phyloP scores from a whole-genome alignment of 1,140 invertebrate genomes.

The Drosophila fuyamai region DNA sequence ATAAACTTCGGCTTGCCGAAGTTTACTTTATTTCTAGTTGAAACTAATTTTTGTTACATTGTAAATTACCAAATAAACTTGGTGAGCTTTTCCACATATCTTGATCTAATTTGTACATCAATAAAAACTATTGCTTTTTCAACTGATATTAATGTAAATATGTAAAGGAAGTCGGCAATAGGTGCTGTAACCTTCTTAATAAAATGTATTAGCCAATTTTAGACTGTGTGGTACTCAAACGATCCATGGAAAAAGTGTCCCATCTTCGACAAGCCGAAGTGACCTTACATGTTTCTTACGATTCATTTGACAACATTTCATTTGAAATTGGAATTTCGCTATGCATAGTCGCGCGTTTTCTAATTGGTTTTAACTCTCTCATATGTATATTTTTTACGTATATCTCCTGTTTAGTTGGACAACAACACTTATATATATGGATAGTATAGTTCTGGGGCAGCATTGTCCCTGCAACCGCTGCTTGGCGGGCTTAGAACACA shows the following conservation, averaged over 20 bases:
- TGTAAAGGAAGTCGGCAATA: too few relatives aligned
- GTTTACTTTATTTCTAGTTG: too few relatives aligned
- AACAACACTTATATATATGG: conserved; percentile 59
- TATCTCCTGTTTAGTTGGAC: conserved; percentile 44
- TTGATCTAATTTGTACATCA: too few relatives aligned
- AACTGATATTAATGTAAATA: too few relatives aligned
- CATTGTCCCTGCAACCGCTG: conserved; percentile 13
- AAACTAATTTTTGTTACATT: too few relatives aligned
- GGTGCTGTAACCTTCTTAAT: background rate
- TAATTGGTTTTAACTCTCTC: background rate
- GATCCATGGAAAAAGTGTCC: conserved; percentile 23
- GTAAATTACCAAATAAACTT: too few relatives aligned
- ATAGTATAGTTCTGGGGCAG: conserved; percentile 41
- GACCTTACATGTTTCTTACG: conserved; percentile 7
- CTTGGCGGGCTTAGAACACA: conserved; percentile 31
- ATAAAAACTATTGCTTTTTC: too few relatives aligned
- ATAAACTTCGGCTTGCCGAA: too few relatives aligned
- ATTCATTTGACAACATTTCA: conserved; percentile 22
- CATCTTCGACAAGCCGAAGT: conserved; percentile 42
- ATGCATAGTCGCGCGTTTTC: conserved; percentile 7
- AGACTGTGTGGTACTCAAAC: background rate
- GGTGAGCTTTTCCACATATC: too few relatives aligned
- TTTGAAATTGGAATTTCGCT: conserved; percentile 10
- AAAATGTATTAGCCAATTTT: background rate
- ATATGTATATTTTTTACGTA: conserved; percentile 51